Conservation (phyloP, 2,797 vertebrate genomes). For the Meda fulgida region DNA sequence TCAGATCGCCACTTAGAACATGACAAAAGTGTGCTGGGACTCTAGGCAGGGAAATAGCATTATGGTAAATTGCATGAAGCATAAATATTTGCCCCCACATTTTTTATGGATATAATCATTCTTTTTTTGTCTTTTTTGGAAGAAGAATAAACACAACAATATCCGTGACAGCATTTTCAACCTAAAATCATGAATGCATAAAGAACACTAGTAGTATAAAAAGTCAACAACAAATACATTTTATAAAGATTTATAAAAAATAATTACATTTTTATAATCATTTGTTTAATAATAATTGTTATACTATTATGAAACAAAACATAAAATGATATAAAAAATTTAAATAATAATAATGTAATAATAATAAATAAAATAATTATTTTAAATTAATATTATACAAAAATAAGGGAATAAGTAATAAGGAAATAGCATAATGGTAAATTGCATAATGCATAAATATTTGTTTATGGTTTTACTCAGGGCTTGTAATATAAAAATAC, state of each 20-base stretch:
- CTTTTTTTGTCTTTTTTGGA: no score
- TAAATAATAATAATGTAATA: neutral
- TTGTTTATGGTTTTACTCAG: neutral
- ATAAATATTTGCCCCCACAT: neutral
- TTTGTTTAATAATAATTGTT: neutral
- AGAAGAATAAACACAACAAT: neutral
- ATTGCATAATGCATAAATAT: neutral
- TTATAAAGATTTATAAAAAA: no score
- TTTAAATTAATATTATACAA: no score
- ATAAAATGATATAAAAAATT: neutral
- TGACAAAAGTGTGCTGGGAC: no score
- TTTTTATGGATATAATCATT: neutral
- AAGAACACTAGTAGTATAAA: neutral
- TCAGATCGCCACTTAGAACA: slow-evolving; percentile 39
- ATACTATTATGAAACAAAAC: neutral
- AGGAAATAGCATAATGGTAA: neutral
- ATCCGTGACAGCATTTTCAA: neutral
- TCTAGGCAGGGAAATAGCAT: neutral
- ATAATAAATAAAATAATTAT: no score
- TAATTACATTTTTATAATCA: no score
- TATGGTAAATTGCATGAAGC: neutral
- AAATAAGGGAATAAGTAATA: no score
- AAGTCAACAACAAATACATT: neutral
- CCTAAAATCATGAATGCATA: neutral
- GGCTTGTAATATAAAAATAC: no score